Base-by-base conservation (phyloP, 2,888 invertebrate species). In the Drosophila pegasa region DNA sequence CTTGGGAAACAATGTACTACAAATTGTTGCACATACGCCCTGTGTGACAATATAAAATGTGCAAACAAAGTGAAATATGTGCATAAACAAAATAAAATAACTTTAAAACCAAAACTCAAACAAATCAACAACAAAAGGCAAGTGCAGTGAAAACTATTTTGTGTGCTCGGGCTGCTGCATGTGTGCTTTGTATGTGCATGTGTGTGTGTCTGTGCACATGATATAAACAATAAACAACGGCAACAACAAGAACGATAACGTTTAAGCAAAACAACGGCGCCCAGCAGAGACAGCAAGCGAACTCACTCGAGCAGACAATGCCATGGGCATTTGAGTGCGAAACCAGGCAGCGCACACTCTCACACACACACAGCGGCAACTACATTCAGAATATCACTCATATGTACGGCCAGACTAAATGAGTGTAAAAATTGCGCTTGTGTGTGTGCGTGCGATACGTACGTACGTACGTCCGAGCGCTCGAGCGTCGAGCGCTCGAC, bases 231-330 rank as follows among this genome's bases (percentile, higher is more conserved):
- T 80, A 86, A 86, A 78, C 83, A 86, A 78, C 22, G 62, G 47
- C 78, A 84, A 78, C 81, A 85, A 87, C 85, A 87, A 85, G 73
- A 84, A 85, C 85, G 84, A 87, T 82, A 85, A 87, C 87, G 85
- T 75, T 75, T 73, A 87, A 84, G 80, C 87, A 87, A 85, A 87
- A 87, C 78, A 81, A 76, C 84, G 85, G 87, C 87, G 85, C 81
- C 61, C 87, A 85, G 81, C 75, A 87, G 63, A 67, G 68, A 41
- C 69, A 84, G 82, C 81, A 69, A 76, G 87, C 79, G 59, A 71
- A 80, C 64, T 59, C 86, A 86, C 80, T 83, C 84, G 73, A 84
- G 68, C 72, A 85, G 78, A 85, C 80, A 80, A 72, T 76, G 79
- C 82, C 82, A 75, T 77, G 83, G 83, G 83, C 86, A 75, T 75